Conservation (phyloP, 2,797 vertebrate species). For the Dicrostonyx torquatus region DNA sequence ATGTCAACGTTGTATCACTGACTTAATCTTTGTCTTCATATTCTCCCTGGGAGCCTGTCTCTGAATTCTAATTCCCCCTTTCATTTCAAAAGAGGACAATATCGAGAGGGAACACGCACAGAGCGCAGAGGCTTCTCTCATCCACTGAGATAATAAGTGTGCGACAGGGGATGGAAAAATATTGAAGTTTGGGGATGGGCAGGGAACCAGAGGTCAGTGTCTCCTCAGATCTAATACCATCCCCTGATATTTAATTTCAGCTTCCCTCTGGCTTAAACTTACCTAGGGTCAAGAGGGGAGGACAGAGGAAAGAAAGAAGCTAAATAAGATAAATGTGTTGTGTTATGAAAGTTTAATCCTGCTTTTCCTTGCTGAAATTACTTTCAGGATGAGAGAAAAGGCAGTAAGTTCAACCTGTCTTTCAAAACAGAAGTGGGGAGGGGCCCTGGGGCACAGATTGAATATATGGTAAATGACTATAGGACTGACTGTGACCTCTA, state of each 20-base stretch:
- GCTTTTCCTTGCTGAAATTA: slow-evolving; percentile 84
- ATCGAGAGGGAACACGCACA: slow-evolving; percentile 24
- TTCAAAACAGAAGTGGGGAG: slow-evolving; percentile 43
- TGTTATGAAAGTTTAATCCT: slow-evolving; percentile 85
- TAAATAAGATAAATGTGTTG: slow-evolving; percentile 82
- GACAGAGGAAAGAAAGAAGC: slow-evolving; percentile 54
- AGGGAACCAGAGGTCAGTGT: background rate
- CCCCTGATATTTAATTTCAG: slow-evolving; percentile 46
- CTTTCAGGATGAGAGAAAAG: slow-evolving; percentile 82
- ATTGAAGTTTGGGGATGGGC: slow-evolving; percentile 11
- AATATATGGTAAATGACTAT: background rate
- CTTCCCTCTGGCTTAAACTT: slow-evolving; percentile 72
- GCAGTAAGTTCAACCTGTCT: slow-evolving; percentile 69
- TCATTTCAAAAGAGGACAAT: slow-evolving; percentile 37
- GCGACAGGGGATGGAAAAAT: slow-evolving; percentile 1
- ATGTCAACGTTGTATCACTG: background rate
- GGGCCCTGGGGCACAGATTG: background rate
- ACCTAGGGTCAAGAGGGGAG: slow-evolving; percentile 59
- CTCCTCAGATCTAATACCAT: slow-evolving; percentile 25
- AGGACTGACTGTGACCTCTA: background rate
- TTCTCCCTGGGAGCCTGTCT: slow-evolving; percentile 63
- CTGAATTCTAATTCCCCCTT: slow-evolving; percentile 37
- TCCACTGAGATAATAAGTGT: slow-evolving; percentile 59
- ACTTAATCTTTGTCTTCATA: slow-evolving; percentile 64
- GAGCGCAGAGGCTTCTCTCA: slow-evolving; percentile 60